phyloP scores from a whole-genome alignment of 2,888 invertebrate genomes.

The Plagiodera versicolora region DNA sequence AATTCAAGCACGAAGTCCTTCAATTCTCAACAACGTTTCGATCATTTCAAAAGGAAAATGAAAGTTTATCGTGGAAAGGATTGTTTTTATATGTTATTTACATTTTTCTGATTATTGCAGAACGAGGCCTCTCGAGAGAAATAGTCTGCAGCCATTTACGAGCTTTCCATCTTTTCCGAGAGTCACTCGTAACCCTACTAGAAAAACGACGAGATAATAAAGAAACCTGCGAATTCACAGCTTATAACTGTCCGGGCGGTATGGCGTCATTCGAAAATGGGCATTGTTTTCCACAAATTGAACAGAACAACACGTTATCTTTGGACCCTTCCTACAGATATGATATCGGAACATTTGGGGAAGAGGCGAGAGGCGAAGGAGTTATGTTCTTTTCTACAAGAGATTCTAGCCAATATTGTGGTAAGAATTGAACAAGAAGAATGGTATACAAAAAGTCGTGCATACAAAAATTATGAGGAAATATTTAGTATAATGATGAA shows the following conservation, averaged over 20 bases:
- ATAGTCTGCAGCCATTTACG: slow-evolving; percentile 63
- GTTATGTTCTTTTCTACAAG: slow-evolving; percentile 61
- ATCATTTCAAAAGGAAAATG: too few species aligned
- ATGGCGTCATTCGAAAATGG: slow-evolving; percentile 57
- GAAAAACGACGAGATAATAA: slow-evolving; percentile 39
- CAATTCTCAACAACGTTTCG: too few species aligned
- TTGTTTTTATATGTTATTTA: too few species aligned
- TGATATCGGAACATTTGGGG: slow-evolving; percentile 50
- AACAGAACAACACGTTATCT: slow-evolving; percentile 42
- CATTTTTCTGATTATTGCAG: slow-evolving; percentile 29
- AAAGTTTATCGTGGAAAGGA: too few species aligned
- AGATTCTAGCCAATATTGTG: slow-evolving; percentile 58
- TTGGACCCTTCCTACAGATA: slow-evolving; percentile 42
- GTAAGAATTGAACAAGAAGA: too few species aligned
- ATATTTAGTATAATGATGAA: too few species aligned
- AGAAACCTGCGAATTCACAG: slow-evolving; percentile 50
- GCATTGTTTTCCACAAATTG: slow-evolving; percentile 57
- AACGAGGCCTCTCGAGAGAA: slow-evolving; percentile 46
- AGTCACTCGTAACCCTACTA: slow-evolving; percentile 52
- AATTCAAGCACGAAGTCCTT: too few species aligned
- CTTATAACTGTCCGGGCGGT: slow-evolving; percentile 60
- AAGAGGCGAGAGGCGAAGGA: slow-evolving; percentile 55
- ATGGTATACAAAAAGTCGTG: too few species aligned
- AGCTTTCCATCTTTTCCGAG: slow-evolving; percentile 60
- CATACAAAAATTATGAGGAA: too few species aligned